A percentile compares a stretch with the other conserved stretches of the same genome.
Evolutionary conservation across 2,797 vertebrate species (phyloP).

Genomic region (Malurus leucopterus): DNA sequence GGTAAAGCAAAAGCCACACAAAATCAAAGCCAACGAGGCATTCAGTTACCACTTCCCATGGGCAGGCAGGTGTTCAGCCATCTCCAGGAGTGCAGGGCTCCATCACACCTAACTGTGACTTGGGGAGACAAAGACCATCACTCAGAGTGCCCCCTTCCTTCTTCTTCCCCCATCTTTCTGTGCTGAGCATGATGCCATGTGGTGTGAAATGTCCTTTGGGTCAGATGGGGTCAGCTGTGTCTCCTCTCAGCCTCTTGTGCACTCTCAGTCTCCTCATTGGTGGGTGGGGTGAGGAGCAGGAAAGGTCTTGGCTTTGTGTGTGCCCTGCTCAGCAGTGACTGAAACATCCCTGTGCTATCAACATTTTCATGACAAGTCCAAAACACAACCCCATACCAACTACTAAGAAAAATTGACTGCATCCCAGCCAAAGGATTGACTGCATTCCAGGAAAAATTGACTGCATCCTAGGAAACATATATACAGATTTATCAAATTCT

Average conservation of each 20-base stretch:
- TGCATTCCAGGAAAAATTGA: neutral
- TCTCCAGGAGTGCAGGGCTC: neutral
- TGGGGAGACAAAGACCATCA: neutral
- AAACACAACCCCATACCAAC: neutral
- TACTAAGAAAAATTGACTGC: no score
- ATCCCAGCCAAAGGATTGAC: neutral
- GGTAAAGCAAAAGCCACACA: neutral
- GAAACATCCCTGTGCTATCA: neutral
- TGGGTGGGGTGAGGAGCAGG: neutral
- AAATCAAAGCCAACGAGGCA: neutral
- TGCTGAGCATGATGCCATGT: neutral
- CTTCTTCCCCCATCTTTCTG: neutral
- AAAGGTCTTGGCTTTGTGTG: neutral
- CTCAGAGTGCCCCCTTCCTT: neutral
- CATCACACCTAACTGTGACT: fast-evolving
- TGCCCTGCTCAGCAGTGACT: neutral
- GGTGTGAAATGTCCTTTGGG: neutral
- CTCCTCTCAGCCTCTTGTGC: neutral
- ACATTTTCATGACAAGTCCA: neutral
- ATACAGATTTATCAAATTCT: neutral
- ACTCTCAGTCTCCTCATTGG: neutral
- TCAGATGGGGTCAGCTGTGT: neutral
- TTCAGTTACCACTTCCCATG: neutral
- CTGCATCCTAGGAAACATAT: neutral
- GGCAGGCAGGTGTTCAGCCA: neutral